phyloP scores from a whole-genome alignment of 2,797 vertebrate species.

The Malurus leucopterus region DNA sequence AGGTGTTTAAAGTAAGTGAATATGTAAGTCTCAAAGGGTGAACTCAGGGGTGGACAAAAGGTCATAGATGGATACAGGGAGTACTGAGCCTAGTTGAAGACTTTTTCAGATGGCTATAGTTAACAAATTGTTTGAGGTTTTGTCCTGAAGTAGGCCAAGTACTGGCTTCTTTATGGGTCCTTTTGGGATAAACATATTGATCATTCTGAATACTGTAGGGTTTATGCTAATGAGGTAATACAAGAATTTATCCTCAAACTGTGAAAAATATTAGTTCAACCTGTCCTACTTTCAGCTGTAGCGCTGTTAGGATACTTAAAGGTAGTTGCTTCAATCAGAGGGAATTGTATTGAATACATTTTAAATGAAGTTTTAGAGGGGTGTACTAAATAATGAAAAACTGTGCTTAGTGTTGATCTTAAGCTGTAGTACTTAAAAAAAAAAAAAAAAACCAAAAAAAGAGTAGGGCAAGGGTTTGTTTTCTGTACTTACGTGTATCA shows the following conservation, averaged over 20 bases:
- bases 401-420: background rate
- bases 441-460: background rate
- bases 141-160: background rate
- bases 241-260: background rate
- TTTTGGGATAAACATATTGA: background rate
- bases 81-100: background rate
- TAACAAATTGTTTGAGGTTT: background rate
- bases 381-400: background rate
- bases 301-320: background rate
- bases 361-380: background rate
- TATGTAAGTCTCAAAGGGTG: background rate
- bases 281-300: background rate
- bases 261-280: background rate
- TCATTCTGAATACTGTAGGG: background rate
- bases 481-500: background rate
- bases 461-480: background rate
- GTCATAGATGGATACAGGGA: background rate
- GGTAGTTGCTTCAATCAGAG: background rate
- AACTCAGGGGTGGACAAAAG: background rate
- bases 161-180: background rate
- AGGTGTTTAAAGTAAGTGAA: background rate
- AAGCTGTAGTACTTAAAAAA: background rate
- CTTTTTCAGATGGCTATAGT: background rate
- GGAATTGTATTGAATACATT: background rate
- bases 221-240: background rate